A percentile compares a stretch with the other conserved stretches of the same genome.
Evolutionary conservation across 2,113 vertebrate genomes (phyloP).

Genomic region (Cyprinus carpio): DNA sequence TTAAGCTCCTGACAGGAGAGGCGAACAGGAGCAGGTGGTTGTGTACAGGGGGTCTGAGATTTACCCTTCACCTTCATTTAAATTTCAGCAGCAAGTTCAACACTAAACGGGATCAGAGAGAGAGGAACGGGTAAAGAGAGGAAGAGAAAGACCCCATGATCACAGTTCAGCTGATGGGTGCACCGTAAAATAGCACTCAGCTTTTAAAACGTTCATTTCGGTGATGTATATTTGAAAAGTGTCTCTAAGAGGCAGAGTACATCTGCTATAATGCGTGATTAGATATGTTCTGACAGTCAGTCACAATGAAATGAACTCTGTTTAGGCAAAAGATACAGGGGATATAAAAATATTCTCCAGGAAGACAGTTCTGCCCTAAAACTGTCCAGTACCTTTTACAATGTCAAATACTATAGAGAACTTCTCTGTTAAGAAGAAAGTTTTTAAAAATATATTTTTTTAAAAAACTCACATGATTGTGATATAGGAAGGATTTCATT

Average conservation of each 20-base stretch:
- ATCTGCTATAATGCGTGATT: constrained; percentile 11
- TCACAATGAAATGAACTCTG: neutral
- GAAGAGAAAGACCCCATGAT: neutral
- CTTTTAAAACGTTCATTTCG: neutral
- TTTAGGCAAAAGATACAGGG: constrained; percentile 11
- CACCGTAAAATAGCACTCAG: neutral
- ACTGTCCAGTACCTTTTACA: neutral
- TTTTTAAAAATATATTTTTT: neutral
- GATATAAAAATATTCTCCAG: constrained; percentile 2
- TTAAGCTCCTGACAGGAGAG: constrained; percentile 5
- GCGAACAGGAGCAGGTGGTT: neutral
- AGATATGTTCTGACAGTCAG: constrained; percentile 19
- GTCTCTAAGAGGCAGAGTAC: neutral
- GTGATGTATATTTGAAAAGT: neutral
- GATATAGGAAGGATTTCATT: neutral
- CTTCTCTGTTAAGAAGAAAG: neutral
- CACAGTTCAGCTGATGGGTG: neutral
- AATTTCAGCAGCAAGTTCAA: neutral
- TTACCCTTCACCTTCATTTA: constrained; percentile 29
- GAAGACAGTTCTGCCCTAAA: constrained; percentile 18
- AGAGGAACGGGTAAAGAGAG: neutral
- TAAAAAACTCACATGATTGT: neutral
- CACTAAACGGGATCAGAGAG: neutral
- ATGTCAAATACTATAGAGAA: neutral
- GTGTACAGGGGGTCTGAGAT: constrained; percentile 28